phyloP scores from a whole-genome alignment of 2,888 invertebrate species.

The Peribatodes rhomboidaria region DNA sequence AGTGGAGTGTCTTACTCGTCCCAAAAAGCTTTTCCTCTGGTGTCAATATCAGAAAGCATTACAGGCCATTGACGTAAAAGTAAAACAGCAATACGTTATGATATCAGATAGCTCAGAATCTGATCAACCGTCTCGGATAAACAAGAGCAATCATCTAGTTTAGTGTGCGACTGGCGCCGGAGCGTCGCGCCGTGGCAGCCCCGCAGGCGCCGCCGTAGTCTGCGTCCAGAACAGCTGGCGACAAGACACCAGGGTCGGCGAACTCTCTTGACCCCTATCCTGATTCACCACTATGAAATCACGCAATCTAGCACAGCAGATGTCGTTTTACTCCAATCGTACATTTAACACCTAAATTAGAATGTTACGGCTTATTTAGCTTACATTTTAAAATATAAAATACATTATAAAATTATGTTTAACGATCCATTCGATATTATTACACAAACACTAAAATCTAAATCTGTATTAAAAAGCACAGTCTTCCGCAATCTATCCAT shows the following conservation, averaged over 20 bases:
- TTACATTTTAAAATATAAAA: not conserved
- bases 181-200: slow-evolving; percentile 69
- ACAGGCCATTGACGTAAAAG: slow-evolving; percentile 4
- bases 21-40: not conserved
- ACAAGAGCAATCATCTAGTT: slow-evolving; percentile 42
- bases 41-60: not conserved
- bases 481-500: no score
- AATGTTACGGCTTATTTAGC: not conserved
- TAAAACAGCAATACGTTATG: slow-evolving; percentile 14
- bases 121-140: slow-evolving; percentile 35
- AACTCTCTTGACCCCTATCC: slow-evolving; percentile 55
- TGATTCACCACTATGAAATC: slow-evolving; percentile 38
- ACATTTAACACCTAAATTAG: not conserved
- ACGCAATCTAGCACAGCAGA: slow-evolving; percentile 28
- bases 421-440: no score
- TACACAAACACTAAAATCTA: no score
- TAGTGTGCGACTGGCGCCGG: slow-evolving; percentile 62
- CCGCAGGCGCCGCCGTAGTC: slow-evolving; percentile 60
- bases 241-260: slow-evolving; percentile 57
- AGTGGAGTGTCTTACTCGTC: not conserved
- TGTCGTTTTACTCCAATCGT: not conserved
- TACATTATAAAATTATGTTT: not conserved
- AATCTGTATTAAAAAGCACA: no score
- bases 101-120: slow-evolving; percentile 28
- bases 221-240: slow-evolving; percentile 60